A percentile compares a stretch with the other conserved stretches of the same genome.
Evolutionary conservation across 2,113 vertebrate genomes (phyloP).

Genomic region (Phoxinus phoxinus): DNA sequence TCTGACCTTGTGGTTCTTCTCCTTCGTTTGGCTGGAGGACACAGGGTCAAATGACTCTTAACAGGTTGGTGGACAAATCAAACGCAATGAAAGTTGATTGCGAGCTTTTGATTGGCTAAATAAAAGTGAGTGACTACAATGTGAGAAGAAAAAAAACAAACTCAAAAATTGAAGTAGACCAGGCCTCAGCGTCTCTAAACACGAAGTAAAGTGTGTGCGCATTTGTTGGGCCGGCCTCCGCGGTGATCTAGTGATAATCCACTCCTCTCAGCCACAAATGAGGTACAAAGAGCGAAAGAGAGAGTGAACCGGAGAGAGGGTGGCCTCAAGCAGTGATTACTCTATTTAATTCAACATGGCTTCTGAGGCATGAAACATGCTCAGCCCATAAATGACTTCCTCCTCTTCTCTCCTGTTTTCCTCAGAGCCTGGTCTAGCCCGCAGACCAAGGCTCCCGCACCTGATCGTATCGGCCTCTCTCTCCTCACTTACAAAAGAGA

Average conservation of each 20-base stretch:
- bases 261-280: constrained; percentile 51
- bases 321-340: constrained; percentile 64
- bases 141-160: background rate
- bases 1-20: constrained; percentile 54
- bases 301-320: constrained; percentile 49
- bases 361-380: constrained; percentile 65
- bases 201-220: constrained; percentile 41
- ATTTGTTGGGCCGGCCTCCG: constrained; percentile 39
- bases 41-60: constrained; percentile 40
- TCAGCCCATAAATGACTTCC: constrained; percentile 59
- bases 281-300: constrained; percentile 41
- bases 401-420: constrained; percentile 47
- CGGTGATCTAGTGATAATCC: constrained; percentile 57
- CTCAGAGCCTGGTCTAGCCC: constrained; percentile 19
- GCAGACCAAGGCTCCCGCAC: constrained; percentile 47
- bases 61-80: constrained; percentile 34
- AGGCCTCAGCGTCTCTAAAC: background rate
- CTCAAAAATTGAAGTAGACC: background rate
- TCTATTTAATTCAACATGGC: constrained; percentile 64
- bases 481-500: constrained; percentile 53
- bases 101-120: background rate
- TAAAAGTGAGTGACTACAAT: background rate
- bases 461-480: constrained; percentile 55
- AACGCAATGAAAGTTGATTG: background rate
- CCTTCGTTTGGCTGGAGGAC: constrained; percentile 39